Base-by-base conservation (phyloP, 2,888 invertebrate genomes). In the Andrena fulva region DNA sequence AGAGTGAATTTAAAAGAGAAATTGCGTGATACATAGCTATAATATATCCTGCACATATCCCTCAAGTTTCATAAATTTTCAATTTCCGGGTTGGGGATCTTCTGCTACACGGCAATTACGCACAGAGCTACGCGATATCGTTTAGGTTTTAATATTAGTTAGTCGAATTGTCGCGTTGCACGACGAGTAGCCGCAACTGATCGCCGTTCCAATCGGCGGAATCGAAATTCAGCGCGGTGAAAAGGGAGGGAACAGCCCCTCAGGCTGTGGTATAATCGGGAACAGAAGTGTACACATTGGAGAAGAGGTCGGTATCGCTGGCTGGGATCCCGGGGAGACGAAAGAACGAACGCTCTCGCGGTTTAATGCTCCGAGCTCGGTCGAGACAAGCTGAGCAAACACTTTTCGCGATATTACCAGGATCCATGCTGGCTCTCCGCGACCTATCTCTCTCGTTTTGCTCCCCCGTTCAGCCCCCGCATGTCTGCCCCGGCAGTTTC, bases 361-460 rank as follows among this genome's bases (percentile, higher is more conserved):
- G 91, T 91, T 91, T 91, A 92, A 91, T 92, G 90, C 91, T 88
- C 87, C 90, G 87, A 90, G 89, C 88, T 74, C 84, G 89, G 87
- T 91, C 89, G 90, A 92, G 92, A 92, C 92, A 92, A 92, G 92
- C 93, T 93, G 90, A 91, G 93, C 92, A 93, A 93, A 93, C 92
- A 93, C 92, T 93, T 93, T 93, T 91, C 91, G 89, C 91, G 91
- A 93, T 93, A 93, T 93, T 93, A 92, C 92, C 89, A 89, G 89
- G 87, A 85, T 85, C 85, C 83, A 82, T 80, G 66, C 82, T 87
- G 85, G 85, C 79, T 87, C 85, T 82, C 82, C 68, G 75, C 81
- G 84, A 77, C 73, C 56, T 27, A 24, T 27, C 56, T 24, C 79
- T 84, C 85, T 78, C 85, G 67, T 87, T 80, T 85, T 87, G 71